Evolutionary conservation across 2,888 invertebrate species (phyloP).

Genomic region (Nycteola revayana): DNA sequence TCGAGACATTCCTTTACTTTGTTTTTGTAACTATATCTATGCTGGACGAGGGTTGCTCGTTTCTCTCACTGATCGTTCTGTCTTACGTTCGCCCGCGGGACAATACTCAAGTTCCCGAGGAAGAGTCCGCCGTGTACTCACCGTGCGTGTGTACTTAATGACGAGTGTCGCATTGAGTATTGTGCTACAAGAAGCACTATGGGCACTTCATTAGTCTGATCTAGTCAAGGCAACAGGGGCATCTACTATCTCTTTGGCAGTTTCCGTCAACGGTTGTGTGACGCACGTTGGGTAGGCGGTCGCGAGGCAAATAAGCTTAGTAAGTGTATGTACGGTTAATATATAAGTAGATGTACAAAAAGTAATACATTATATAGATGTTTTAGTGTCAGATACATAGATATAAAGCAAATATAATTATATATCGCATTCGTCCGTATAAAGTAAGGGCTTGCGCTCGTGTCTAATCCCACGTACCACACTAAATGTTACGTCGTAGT

Average conservation of each 20-base stretch:
- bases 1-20: conserved; percentile 26
- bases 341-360: conserved; percentile 82
- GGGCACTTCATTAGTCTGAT: conserved; percentile 42
- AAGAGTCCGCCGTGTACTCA: conserved; percentile 63
- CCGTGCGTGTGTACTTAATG: conserved; percentile 50
- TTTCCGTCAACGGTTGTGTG: conserved; percentile 43
- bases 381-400: conserved; percentile 82
- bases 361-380: conserved; percentile 82
- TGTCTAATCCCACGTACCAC: conserved; percentile 80
- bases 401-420: conserved; percentile 81
- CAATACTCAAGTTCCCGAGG: conserved; percentile 67
- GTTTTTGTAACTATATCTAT: conserved; percentile 21
- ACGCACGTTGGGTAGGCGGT: conserved; percentile 70
- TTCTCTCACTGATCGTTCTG: conserved; percentile 15
- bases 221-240: conserved; percentile 50
- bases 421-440: conserved; percentile 82
- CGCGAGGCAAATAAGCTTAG: conserved; percentile 74
- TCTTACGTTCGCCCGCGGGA: conserved; percentile 70
- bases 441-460: conserved; percentile 81
- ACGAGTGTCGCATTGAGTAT: conserved; percentile 32
- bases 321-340: conserved; percentile 80
- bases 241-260: conserved; percentile 28
- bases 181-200: conserved; percentile 34
- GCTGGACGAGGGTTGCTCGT: conserved; percentile 25
- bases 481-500: conserved; percentile 80